Conservation (phyloP, 1,140 invertebrate species). For the Atopsyche davidsoni region DNA sequence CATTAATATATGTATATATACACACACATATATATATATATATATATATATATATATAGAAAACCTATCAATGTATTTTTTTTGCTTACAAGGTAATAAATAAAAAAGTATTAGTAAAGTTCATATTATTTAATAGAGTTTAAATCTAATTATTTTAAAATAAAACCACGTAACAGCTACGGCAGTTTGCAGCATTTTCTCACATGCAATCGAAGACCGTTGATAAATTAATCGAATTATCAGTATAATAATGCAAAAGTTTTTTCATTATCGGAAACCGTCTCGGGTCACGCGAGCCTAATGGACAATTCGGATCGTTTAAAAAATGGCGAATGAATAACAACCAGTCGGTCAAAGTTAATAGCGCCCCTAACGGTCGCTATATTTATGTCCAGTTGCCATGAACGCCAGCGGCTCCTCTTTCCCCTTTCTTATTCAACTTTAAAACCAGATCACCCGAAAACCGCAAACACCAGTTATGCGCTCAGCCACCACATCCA, state of each 20-base stretch:
- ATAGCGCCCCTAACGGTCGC: slow-evolving; percentile 26
- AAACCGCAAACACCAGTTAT: too few species aligned
- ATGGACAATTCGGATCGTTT: slow-evolving; percentile 16
- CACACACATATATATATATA: too few species aligned
- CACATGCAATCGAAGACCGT: neutral
- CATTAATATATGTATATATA: too few species aligned
- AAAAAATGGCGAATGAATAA: slow-evolving; percentile 24
- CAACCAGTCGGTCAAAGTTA: slow-evolving; percentile 14
- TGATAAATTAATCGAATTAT: slow-evolving; percentile 12
- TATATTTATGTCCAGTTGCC: slow-evolving; percentile 27
- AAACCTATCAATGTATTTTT: too few species aligned
- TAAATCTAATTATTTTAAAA: too few species aligned
- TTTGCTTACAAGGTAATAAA: too few species aligned
- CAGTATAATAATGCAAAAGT: too few species aligned
- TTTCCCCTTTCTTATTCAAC: slow-evolving; percentile 22
- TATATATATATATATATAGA: too few species aligned
- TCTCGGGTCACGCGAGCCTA: slow-evolving; percentile 20
- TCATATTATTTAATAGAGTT: too few species aligned
- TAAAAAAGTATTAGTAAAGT: too few species aligned
- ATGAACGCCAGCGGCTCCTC: slow-evolving; percentile 21
- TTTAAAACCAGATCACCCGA: slow-evolving; percentile 20
- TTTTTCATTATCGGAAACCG: slow-evolving; percentile 21
- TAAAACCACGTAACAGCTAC: too few species aligned
- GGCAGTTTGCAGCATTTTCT: neutral
- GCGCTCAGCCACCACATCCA: too few species aligned